A percentile compares a stretch with the other conserved stretches of the same genome.
phyloP scores from a whole-genome alignment of 2,888 invertebrate species.

The Xylophagus ater region DNA sequence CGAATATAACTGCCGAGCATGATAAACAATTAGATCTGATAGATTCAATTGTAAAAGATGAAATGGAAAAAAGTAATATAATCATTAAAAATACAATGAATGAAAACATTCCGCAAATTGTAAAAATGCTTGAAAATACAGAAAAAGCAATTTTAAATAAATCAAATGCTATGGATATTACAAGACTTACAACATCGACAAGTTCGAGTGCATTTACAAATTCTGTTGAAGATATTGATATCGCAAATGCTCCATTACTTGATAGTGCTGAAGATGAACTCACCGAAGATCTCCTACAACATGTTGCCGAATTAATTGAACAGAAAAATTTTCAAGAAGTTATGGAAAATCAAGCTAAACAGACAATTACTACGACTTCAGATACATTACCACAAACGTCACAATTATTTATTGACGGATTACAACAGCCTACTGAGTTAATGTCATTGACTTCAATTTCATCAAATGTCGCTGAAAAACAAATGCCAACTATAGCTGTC shows the following conservation, averaged over 20 bases:
- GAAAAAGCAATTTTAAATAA: constrained; percentile 25
- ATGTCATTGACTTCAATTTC: neutral
- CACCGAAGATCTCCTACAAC: constrained; percentile 58
- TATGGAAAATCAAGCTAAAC: constrained; percentile 58
- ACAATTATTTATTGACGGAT: too few relatives aligned
- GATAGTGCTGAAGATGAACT: constrained; percentile 52
- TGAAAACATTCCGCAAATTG: constrained; percentile 40
- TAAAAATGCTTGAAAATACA: constrained; percentile 42
- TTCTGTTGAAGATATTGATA: constrained; percentile 28
- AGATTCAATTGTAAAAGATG: constrained; percentile 36
- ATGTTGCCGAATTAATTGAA: constrained; percentile 61
- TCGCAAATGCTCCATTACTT: constrained; percentile 27
- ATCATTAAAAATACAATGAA: constrained; percentile 25
- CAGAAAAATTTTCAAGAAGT: constrained; percentile 61
- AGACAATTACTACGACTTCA: too few relatives aligned
- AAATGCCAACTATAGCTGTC: neutral
- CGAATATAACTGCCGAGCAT: constrained; percentile 34
- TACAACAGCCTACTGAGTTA: constrained; percentile 4
- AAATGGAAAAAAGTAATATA: constrained; percentile 25
- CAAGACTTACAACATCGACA: constrained; percentile 1
- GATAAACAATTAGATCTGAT: constrained; percentile 38
- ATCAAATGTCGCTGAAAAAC: constrained; percentile 16
- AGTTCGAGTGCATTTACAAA: constrained; percentile 14
- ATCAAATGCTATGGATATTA: constrained; percentile 6
- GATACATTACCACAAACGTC: too few relatives aligned